These are phyloP conservation scores for Todiramphus chloris DNA, from an alignment of 2,113 vertebrate species.

Conservation along the genomic window DNA sequence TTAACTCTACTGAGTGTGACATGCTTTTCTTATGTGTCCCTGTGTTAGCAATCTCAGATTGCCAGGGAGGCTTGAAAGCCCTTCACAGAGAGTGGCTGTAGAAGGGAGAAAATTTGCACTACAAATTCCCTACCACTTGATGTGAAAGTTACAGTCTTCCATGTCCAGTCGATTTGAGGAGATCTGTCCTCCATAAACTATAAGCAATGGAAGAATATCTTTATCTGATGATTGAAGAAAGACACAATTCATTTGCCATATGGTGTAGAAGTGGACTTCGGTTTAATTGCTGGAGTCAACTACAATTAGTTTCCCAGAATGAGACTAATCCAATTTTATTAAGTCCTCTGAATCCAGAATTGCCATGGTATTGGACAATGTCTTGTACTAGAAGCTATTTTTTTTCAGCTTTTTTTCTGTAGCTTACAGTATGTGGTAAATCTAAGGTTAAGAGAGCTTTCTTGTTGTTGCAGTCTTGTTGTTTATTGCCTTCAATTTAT, in stretches of 20 bases:
- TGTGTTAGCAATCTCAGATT: neutral
- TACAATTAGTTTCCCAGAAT: neutral
- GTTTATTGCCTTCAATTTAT: neutral
- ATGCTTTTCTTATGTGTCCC: neutral
- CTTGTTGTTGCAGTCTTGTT: neutral
- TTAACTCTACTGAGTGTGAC: neutral
- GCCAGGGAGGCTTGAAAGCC: neutral
- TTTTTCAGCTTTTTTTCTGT: neutral
- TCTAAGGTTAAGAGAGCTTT: neutral
- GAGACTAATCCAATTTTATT: neutral
- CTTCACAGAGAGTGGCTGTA: neutral
- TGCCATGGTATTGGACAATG: neutral
- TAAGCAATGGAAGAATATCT: neutral
- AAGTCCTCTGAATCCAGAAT: neutral
- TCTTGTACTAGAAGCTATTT: neutral
- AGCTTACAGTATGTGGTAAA: neutral
- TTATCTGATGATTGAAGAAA: neutral
- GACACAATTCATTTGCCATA: neutral
- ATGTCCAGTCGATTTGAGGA: neutral
- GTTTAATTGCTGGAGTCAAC: neutral
- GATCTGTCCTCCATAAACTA: neutral
- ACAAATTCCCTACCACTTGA: neutral
- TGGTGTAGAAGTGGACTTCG: neutral
- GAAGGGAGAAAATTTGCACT: neutral
- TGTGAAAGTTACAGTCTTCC: neutral